Percentiles rank a stretch among this genome's conserved stretches.
phyloP scores from a whole-genome alignment of 2,888 invertebrate genomes.

The Drosophila pseudotalamancana region DNA sequence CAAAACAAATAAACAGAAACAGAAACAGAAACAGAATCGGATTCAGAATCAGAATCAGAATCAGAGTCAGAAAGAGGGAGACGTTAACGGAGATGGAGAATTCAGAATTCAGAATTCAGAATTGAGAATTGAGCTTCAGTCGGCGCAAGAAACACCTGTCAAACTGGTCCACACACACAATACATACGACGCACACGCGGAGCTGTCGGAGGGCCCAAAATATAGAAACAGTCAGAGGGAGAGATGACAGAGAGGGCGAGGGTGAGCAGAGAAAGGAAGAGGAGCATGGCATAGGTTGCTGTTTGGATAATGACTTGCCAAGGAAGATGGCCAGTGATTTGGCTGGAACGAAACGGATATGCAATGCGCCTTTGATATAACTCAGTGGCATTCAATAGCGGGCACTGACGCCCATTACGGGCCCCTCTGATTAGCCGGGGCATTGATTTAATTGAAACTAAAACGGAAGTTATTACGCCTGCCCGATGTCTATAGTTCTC shows the following conservation, averaged over 20 bases:
- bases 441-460: conserved; percentile 74
- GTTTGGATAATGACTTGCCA: conserved; percentile 71
- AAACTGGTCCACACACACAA: conserved; percentile 77
- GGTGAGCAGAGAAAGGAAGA: background rate
- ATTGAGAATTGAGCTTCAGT: conserved; percentile 77
- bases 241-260: conserved; percentile 29
- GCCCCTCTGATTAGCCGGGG: conserved; percentile 66
- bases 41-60: conserved; percentile 10
- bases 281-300: conserved; percentile 3
- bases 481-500: conserved; percentile 19
- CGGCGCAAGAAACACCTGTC: conserved; percentile 82
- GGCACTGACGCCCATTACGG: conserved; percentile 27
- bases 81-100: conserved; percentile 72
- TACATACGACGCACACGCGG: conserved; percentile 28
- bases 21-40: conserved; percentile 59
- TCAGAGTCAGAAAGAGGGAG: conserved; percentile 20
- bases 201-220: conserved; percentile 40
- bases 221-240: conserved; percentile 36
- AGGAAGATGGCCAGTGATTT: conserved; percentile 65
- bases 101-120: no score
- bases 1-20: conserved; percentile 76
- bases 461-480: conserved; percentile 76
- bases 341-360: conserved; percentile 73
- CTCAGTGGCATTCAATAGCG: conserved; percentile 17
- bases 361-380: conserved; percentile 53